phyloP scores from a whole-genome alignment of 2,797 vertebrate species.

The Anabacerthia variegaticeps region DNA sequence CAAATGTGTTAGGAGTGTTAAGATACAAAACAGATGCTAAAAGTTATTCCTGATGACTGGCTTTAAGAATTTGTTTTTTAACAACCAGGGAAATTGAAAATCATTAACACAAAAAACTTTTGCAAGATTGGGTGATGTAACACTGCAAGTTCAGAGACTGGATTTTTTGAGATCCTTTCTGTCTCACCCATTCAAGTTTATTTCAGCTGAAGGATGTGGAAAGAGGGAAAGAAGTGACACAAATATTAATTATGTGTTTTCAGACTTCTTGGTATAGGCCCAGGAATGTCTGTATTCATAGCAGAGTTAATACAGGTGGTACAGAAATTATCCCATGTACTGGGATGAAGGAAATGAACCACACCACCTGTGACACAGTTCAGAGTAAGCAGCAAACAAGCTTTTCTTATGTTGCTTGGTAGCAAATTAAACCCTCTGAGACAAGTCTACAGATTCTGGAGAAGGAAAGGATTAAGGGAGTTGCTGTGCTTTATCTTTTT shows the following conservation, averaged over 20 bases:
- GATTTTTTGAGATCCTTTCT: background rate
- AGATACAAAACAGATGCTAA: slow-evolving; percentile 25
- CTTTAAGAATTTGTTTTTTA: background rate
- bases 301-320: slow-evolving; percentile 12
- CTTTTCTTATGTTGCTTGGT: slow-evolving; percentile 2
- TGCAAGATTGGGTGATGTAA: background rate
- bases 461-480: slow-evolving; percentile 54
- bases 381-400: background rate
- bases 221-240: background rate
- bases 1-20: background rate
- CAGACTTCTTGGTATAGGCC: background rate
- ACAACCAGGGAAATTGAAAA: slow-evolving; percentile 10
- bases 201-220: background rate
- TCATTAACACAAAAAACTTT: slow-evolving; percentile 16
- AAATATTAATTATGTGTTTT: background rate
- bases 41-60: slow-evolving; percentile 5
- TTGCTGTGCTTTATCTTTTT: slow-evolving; percentile 70
- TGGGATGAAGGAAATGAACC: background rate
- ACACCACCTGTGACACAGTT: slow-evolving; percentile 39
- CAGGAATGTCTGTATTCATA: background rate
- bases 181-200: background rate
- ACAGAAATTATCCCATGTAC: background rate
- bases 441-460: slow-evolving; percentile 55
- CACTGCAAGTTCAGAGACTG: background rate
- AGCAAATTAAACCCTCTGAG: slow-evolving; percentile 59